phyloP scores from a whole-genome alignment of 2,888 invertebrate genomes.

The Drosophila kokeensis region DNA sequence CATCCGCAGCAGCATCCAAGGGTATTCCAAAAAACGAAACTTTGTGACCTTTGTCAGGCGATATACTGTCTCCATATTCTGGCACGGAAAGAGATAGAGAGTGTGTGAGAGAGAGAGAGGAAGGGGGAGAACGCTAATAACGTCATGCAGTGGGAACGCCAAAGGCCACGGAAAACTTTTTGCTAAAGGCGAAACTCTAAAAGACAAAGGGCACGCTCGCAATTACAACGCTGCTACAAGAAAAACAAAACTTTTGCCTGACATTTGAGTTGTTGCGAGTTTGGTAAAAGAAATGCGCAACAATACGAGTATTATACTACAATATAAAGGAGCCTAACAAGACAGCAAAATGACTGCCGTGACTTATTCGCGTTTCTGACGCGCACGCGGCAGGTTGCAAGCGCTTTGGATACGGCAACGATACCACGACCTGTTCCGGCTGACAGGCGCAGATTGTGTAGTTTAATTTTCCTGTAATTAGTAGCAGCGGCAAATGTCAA shows the following conservation, averaged over 20 bases:
- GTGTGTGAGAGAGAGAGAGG: conserved; percentile 12
- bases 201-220: conserved; percentile 69
- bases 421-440: conserved; percentile 11
- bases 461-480: conserved; percentile 76
- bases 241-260: conserved; percentile 65
- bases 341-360: conserved; percentile 59
- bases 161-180: conserved; percentile 55
- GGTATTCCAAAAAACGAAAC: conserved; percentile 10
- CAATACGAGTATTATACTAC: conserved; percentile 55
- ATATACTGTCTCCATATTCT: conserved; percentile 23
- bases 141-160: conserved; percentile 38
- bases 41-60: conserved; percentile 44
- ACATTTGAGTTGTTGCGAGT: conserved; percentile 61
- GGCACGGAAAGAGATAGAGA: conserved; percentile 1
- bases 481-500: conserved; percentile 55
- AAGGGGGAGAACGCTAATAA: conserved; percentile 40
- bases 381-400: conserved; percentile 59
- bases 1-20: conserved; percentile 30
- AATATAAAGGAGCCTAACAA: conserved; percentile 29
- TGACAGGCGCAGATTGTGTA: conserved; percentile 24
- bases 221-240: conserved; percentile 62
- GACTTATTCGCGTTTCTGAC: conserved; percentile 75
- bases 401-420: conserved; percentile 16
- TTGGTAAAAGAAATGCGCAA: conserved; percentile 68
- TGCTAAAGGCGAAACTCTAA: conserved; percentile 41